These are phyloP conservation scores for Brachionichthys hirsutus DNA, from an alignment of 2,113 vertebrate species.

Conservation along the genomic window DNA sequence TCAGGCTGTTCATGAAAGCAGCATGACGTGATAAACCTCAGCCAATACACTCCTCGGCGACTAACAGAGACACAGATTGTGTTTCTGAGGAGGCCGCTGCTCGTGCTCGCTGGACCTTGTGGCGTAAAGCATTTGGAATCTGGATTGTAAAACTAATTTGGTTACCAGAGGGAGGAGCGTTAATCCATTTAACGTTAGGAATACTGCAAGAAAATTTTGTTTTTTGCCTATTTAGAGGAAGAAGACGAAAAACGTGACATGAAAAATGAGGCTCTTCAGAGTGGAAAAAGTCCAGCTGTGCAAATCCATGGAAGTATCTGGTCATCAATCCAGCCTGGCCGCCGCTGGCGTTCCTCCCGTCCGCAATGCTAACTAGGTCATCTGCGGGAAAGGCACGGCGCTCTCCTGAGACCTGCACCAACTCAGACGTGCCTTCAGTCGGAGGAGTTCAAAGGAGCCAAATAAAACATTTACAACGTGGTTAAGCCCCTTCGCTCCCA, in stretches of 20 bases:
- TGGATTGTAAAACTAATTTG: too few relatives aligned
- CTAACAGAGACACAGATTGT: too few relatives aligned
- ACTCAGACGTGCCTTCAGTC: slow-evolving; percentile 21
- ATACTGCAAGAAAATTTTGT: not conserved
- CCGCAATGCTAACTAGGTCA: slow-evolving; percentile 61
- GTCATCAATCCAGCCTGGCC: slow-evolving; percentile 36
- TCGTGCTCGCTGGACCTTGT: too few relatives aligned
- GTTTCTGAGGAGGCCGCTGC: too few relatives aligned
- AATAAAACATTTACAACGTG: slow-evolving; percentile 75
- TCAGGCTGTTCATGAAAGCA: too few relatives aligned
- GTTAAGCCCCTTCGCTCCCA: slow-evolving; percentile 45
- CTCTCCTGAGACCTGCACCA: slow-evolving; percentile 28
- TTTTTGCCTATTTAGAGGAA: not conserved
- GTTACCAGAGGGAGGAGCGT: too few relatives aligned
- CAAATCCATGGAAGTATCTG: slow-evolving; percentile 1
- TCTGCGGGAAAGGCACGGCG: slow-evolving; percentile 28
- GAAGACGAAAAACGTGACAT: not conserved
- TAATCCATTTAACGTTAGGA: too few relatives aligned
- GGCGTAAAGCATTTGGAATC: too few relatives aligned
- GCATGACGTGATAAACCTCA: too few relatives aligned
- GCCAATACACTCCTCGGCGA: too few relatives aligned
- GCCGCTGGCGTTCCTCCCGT: slow-evolving; percentile 46
- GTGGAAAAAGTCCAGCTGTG: not conserved
- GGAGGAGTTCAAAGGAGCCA: slow-evolving; percentile 63
- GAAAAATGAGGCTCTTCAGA: not conserved